Evolutionary conservation across 92 coral and sea anemone genomes (phyloP).

Genomic region (Diadumene lineata): DNA sequence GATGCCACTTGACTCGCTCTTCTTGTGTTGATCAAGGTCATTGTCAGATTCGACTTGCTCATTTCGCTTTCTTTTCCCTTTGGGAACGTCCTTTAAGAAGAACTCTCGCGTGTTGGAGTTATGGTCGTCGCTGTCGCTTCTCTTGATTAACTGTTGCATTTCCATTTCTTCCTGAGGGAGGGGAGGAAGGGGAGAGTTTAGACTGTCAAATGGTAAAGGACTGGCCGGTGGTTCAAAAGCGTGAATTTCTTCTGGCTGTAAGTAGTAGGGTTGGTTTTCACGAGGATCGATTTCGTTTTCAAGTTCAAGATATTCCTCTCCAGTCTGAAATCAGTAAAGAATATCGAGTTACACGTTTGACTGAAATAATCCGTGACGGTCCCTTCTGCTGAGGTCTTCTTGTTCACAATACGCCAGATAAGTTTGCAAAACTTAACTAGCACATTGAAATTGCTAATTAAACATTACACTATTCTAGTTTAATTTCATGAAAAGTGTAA

Average conservation of each 20-base stretch:
- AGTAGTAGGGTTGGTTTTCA: slow-evolving; percentile 44
- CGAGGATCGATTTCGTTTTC: slow-evolving; percentile 43
- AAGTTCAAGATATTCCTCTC: slow-evolving; percentile 75
- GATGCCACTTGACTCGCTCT: slow-evolving; percentile 34
- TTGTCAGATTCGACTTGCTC: slow-evolving; percentile 35
- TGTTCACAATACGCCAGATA: no score
- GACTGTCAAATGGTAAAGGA: slow-evolving; percentile 44
- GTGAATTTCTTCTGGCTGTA: slow-evolving; percentile 51
- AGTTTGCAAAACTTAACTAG: no score
- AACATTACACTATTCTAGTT: no score
- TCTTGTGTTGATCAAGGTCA: slow-evolving; percentile 65
- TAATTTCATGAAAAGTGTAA: no score
- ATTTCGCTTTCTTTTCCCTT: slow-evolving; percentile 31
- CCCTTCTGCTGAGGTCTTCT: no score
- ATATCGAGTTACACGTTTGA: not conserved
- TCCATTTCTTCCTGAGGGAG: slow-evolving; percentile 75
- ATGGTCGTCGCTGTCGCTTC: slow-evolving; percentile 18
- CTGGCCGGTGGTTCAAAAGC: slow-evolving; percentile 43
- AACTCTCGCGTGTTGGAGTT: slow-evolving; percentile 52
- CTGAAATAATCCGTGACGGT: no score
- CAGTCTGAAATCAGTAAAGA: slow-evolving; percentile 42
- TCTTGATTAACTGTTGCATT: slow-evolving; percentile 42
- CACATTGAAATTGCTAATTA: no score
- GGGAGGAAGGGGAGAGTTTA: slow-evolving; percentile 70
- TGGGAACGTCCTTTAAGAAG: slow-evolving; percentile 54